Evolutionary conservation across 2,888 invertebrate genomes (phyloP).

Genomic region (Isotomurus palustris): DNA sequence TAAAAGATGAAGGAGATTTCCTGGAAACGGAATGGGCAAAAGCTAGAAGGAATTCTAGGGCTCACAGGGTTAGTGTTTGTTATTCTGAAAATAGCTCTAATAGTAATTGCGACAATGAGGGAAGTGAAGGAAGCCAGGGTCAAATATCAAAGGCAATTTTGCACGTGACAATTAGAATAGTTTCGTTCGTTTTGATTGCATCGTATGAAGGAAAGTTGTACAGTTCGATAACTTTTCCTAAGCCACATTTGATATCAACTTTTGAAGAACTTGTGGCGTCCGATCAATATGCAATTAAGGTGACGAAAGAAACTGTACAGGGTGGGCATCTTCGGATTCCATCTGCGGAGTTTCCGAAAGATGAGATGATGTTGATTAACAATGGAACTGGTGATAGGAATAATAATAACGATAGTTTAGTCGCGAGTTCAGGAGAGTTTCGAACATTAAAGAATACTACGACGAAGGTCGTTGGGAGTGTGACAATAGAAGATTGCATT

Average conservation of each 20-base stretch:
- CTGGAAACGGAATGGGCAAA: background rate
- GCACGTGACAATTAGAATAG: conserved; percentile 35
- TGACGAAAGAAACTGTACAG: conserved; percentile 29
- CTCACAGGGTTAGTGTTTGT: background rate
- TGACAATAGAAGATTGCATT: conserved; percentile 39
- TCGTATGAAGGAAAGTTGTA: conserved; percentile 42
- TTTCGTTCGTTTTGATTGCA: conserved; percentile 38
- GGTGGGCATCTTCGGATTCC: background rate
- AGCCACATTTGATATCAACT: conserved; percentile 28
- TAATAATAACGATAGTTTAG: background rate
- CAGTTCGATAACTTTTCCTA: conserved; percentile 41
- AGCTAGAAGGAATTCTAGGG: background rate
- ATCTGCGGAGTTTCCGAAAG: no score
- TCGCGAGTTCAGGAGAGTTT: no score
- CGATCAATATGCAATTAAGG: conserved; percentile 35
- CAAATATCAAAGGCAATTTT: conserved; percentile 35
- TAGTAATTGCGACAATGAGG: conserved; percentile 1
- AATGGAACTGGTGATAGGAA: background rate
- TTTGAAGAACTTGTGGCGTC: conserved; percentile 37
- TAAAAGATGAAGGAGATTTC: no score
- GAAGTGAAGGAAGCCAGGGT: conserved; percentile 15
- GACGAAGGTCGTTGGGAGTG: conserved; percentile 20
- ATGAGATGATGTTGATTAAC: background rate
- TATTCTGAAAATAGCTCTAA: background rate
- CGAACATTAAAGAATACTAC: no score